Base-by-base conservation (phyloP, 2,888 invertebrate genomes). In the Drosophila mimica region DNA sequence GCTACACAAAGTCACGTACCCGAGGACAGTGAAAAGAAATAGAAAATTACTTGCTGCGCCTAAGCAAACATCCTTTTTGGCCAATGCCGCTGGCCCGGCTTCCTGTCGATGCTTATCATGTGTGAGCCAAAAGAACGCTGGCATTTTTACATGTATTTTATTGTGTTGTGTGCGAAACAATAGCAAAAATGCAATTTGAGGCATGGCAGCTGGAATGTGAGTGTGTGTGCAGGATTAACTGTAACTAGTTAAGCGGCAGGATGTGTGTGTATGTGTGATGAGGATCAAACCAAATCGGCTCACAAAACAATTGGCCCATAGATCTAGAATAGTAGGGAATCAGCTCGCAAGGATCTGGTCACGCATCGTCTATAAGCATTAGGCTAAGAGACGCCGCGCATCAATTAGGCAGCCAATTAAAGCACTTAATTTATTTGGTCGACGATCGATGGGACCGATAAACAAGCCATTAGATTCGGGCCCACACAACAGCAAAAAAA, bases 61-160 rank as follows among this genome's bases (percentile, higher is more conserved):
- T 89, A 88, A 89, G 83, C 71, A 89, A 87, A 88, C 88, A 89
- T 88, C 90, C 87, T 87, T 89, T 79, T 61, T 61, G 69, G 58
- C 67, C 64, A 63, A 69, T 65, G 56, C 58, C 49, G 61, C 43
- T 65, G 64, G 48, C 11, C 58, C 62, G 74, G 83, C 82, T 88
- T 85, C 88, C 85, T 88, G 88, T 79, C 59, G 88, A 89, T 87
- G 74, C 72, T 88, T 89, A 87, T 87, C 81, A 71, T 70, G 67
- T 70, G 69, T 80, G 73, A 77, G 77, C 54, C 56, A 31, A 69
- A 65, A 76, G 51, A 57, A 57, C 13, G 30, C 15, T 56, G 38
- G 8, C 56, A 64, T 74, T 74, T 53, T 40, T 54, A 67, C 65
- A 65, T 76, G 68, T 49, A 51, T 70, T 77, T 65, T 71, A 57